Evolutionary conservation across 2,113 vertebrate genomes (phyloP), one percentile per base, ranked within the genome.

Genomic region (Falcunculus frontatus): DNA sequence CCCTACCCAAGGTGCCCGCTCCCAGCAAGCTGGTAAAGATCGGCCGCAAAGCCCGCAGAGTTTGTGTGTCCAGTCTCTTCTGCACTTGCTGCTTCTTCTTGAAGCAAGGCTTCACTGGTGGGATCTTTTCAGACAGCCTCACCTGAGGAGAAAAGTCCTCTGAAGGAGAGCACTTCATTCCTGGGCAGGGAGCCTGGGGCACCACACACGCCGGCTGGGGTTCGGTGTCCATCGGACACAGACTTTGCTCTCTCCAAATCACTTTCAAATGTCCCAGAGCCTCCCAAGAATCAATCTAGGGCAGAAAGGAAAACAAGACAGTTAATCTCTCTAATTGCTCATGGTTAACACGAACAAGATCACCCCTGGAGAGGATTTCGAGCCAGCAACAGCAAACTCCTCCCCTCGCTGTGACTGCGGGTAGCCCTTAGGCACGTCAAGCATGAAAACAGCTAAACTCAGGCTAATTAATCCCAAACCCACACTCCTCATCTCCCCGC

Each of bases 11-110:
- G 29, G 98, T 97, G 26, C 98, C 99, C 16, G 98, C 97, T 87
- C 98, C 98, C 68, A 99, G 96, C 78, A 99, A 86, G 64, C 98
- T 99, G 92, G 98, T 99, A 32, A 99, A 98, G 82, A 99, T 99
- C 0, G 99, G 99, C 64, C 99, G 96, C 96, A 99, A 83, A 76
- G 99, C 98, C 55, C 98, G 98, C n/a, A 99, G 96, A 35, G 99
- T 98, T 94, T 99, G 98, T 0, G 98, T 67, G 84, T 98, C 98
- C 94, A 99, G 84, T 75, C 99, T 98, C 96, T 99, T 99, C 95
- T 98, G 98, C 57, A 95, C 97, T 70, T 98, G 98, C 92, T 99
- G 98, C 89, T 99, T 99, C 98, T 99, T 99, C 97, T 99, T 99
- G 94, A 99, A 99, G 96, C 98, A 99, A n/a, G 99, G 99, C 85